Percentiles rank a stretch among this genome's conserved stretches.
Conservation (phyloP, 2,113 vertebrate species). For the Cricetomys ansorgei region DNA sequence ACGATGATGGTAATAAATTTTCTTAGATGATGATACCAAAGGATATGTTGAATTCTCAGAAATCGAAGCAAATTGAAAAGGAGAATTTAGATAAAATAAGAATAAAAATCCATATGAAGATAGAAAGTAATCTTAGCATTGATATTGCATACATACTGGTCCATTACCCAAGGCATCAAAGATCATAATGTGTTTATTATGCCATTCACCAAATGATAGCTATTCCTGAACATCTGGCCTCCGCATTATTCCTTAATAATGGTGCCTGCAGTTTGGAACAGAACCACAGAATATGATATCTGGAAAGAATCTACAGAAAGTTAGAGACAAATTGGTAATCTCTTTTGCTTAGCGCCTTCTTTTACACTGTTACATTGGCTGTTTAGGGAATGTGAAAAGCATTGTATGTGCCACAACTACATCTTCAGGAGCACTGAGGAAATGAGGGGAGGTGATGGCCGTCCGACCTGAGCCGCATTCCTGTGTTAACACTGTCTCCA, state of each 20-base stretch:
- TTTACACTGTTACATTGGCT: constrained; percentile 73
- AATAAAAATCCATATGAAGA: constrained; percentile 72
- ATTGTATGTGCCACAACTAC: constrained; percentile 57
- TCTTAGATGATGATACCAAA: constrained; percentile 52
- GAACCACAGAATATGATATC: constrained; percentile 77
- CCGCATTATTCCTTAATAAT: constrained; percentile 84
- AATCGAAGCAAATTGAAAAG: constrained; percentile 66
- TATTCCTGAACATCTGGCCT: constrained; percentile 86
- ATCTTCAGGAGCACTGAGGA: constrained; percentile 62
- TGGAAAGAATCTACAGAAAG: constrained; percentile 84
- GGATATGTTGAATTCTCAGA: constrained; percentile 52
- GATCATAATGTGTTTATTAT: constrained; percentile 87
- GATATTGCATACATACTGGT: constrained; percentile 80
- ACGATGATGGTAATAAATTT: constrained; percentile 45
- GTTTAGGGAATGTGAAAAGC: constrained; percentile 67
- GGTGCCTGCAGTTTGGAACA: constrained; percentile 80
- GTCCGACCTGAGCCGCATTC: neutral
- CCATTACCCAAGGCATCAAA: constrained; percentile 87
- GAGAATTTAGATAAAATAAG: constrained; percentile 67
- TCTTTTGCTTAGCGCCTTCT: constrained; percentile 79
- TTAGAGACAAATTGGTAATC: constrained; percentile 82
- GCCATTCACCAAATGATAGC: constrained; percentile 87
- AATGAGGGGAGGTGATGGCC: constrained; percentile 41
- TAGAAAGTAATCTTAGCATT: constrained; percentile 82
- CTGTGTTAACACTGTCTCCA: neutral